Base-by-base conservation (phyloP, 2,888 invertebrate species). In the Tenthredo livida region DNA sequence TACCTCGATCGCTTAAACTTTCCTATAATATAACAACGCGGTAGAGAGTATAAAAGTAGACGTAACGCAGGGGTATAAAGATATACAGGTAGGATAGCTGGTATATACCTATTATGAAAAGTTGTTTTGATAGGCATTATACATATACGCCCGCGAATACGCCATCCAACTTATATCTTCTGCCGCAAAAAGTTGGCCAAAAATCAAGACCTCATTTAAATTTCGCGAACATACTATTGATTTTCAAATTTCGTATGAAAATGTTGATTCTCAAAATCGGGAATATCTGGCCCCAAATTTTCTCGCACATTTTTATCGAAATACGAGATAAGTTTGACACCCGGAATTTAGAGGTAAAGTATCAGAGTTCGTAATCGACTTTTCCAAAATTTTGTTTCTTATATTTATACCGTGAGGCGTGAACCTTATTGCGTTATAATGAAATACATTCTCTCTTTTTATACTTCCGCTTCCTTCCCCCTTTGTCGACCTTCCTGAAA, bases 1-100 rank as follows among this genome's bases (percentile, higher is more conserved):
- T 15, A 67, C 67, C 33, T 17, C 33, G 33, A 67, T 67, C 33
- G 73, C 43, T 73, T 40, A 17, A 73, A 73, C n/a, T 73, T 73
- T 73, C 12, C 61, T 61, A 33, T 17, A 70, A 70, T 70, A 70
- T 70, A 70, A 70, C 33, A 70, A 70, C 37, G 70, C 70, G 70
- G 15, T 25, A 37, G 17, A 17, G 33, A 33, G 70, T 70, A 40
- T 43, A 15, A 21, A 73, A 12, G 33, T 17, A 33, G 12, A 25
- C 33, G 5, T 67, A 67, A 67, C 67, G 33, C 33, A 33, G 67
- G 6, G 67, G 6, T 33, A 67, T 33, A 61, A 61, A 61, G 25
- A 33, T 67, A 15, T 25, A 67, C 4, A 12, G 67, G 15, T 67
- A 9, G 15, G 67, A 61, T 33, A 33, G 7, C 10, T 33, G 17